Base-by-base conservation (phyloP, 1,140 invertebrate species). In the Pseudobourletiella spinata region DNA sequence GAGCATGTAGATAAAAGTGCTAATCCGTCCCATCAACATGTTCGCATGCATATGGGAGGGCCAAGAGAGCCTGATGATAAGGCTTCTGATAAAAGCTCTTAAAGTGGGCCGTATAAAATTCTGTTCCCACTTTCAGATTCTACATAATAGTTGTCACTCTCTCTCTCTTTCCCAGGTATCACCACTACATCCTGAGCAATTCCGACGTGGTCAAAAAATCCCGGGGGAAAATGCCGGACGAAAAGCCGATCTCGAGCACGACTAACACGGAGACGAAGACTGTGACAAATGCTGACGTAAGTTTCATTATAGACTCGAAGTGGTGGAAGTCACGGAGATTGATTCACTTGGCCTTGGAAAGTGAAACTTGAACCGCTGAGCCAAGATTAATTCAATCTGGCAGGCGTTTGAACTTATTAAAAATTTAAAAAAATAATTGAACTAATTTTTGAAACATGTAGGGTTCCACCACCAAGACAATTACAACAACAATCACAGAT, bases 401-500 rank as follows among this genome's bases (percentile, higher is more conserved):
- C n/a, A n/a, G n/a, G n/a, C n/a, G 11, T 39, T 11, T 39, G 11
- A 39, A 39, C n/a, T 39, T 39, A 11, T 39, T n/a, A 11, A 39
- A 11, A 11, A 39, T 39, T 39, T 11, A 39, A 11, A 11, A 11
- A n/a, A 39, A n/a, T 11, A 39, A 39, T 39, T 39, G 30, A 44
- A 26, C 35, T 22, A n/a, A n/a, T n/a, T n/a, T n/a, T n/a, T n/a
- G n/a, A n/a, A n/a, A n/a, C n/a, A n/a, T 61, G 1, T 24, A 69
- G 67, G 67, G 67, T 24, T 51, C 48, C 0, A 64, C 28, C n/a
- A 52, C 65, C 14, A 69, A 57, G 32, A 69, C 64, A 3, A 67
- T 67, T 44, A 64, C 62, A 20, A 67, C 66, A 3, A 67, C 66
- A 3, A 67, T 56, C 3, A 59, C 62, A n/a, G 66, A 67, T 28